Percentiles rank a stretch among this genome's conserved stretches.
These are phyloP conservation scores for Tupaia tana DNA, from an alignment of 2,113 vertebrate species.

Conservation along the genomic window DNA sequence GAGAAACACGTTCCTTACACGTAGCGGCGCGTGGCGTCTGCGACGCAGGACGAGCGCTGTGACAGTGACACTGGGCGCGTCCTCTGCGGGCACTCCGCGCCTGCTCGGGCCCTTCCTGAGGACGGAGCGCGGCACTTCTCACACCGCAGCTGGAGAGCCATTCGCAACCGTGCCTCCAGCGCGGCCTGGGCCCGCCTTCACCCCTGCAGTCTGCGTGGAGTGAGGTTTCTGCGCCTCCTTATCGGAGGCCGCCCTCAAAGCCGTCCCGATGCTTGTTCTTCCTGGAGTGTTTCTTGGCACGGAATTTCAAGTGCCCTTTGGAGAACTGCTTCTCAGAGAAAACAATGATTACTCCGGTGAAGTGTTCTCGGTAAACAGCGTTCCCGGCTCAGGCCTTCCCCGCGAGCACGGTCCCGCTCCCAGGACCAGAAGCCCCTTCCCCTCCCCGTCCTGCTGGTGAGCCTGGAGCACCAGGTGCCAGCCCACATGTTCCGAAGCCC, in stretches of 20 bases:
- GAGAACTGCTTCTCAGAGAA: slow-evolving; percentile 31
- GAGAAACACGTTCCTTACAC: no score
- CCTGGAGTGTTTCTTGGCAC: slow-evolving; percentile 9
- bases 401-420: background rate
- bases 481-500: background rate
- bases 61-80: no score
- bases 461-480: background rate
- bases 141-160: no score
- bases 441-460: background rate
- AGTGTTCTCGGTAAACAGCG: slow-evolving; percentile 11
- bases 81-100: no score
- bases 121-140: no score
- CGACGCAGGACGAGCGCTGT: no score
- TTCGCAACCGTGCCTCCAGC: no score
- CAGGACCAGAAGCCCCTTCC: background rate
- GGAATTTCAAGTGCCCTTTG: slow-evolving; percentile 46
- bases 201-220: background rate
- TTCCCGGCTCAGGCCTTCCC: background rate
- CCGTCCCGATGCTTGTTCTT: background rate
- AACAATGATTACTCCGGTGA: slow-evolving; percentile 44
- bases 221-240: no score
- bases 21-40: no score
- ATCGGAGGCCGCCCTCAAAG: background rate
- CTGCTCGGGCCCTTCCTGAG: no score
- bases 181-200: background rate